Evolutionary conservation across 1,140 invertebrate genomes (phyloP), one percentile per base, ranked within the genome.

Genomic region (Charaxes varanes): DNA sequence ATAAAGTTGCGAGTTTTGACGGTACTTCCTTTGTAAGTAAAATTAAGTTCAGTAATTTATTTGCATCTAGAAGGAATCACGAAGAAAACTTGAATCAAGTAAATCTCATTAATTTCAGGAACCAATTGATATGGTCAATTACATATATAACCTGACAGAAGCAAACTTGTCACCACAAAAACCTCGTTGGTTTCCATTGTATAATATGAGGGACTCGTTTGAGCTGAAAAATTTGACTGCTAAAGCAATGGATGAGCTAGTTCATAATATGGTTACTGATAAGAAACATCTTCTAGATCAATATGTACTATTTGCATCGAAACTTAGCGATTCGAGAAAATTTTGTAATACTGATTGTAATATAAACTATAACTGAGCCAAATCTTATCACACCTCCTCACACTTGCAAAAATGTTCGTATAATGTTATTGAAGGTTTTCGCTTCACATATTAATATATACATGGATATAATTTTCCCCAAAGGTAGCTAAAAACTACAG

Each of bases 101-200:
- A n/a, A n/a, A n/a, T n/a, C n/a, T n/a, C n/a, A n/a, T n/a, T n/a
- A 24, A 51, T 78, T 82, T 10, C 65, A 91, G 91, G 81, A 82
- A 53, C 87, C 94, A 1, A 49, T 89, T 17, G 89, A 94, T 61
- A 88, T 89, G 24, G 84, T 90, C 2, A 93, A 90, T 7, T 96
- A 89, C 79, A 89, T 89, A 1, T 90, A 92, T 54, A 93, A 96
- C 70, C 56, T 95, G 1, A 93, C 91, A 0, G 80, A 88, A 69
- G 93, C 93, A 0, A 95, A 95, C 65, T 42, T 85, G 8, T 66
- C 69, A 1, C 83, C 86, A 0, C 49, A 81, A 37, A 52, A 58
- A 30, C 91, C 91, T 0, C 57, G 78, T 10, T 93, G 92, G 91
- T 88, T 83, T 28, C 82, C 88, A 61, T 85, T 90, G 4, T 94